These are phyloP conservation scores for silkworm (Bombyx mori) DNA, from an alignment of 1,140 invertebrate species.

Conservation along the genomic window DNA sequence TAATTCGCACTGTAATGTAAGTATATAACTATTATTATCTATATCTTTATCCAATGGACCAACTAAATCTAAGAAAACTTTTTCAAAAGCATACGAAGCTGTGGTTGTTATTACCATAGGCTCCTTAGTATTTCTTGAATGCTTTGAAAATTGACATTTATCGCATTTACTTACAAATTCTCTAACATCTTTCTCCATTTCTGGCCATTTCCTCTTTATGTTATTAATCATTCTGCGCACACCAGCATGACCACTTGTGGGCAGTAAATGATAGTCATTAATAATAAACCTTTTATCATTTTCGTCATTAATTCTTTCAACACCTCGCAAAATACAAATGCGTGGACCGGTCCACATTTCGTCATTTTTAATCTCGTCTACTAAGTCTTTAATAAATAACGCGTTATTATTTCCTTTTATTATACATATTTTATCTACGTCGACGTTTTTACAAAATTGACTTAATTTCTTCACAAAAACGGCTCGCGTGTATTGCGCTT, in stretches of 20 bases:
- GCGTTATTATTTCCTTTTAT: slow-evolving; percentile 7
- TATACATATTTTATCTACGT: slow-evolving; percentile 3
- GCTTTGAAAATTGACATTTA: slow-evolving; percentile 6
- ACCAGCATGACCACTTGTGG: slow-evolving; percentile 17
- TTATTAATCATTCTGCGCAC: slow-evolving; percentile 2
- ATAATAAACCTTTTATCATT: slow-evolving; percentile 14
- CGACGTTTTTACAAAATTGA: slow-evolving; percentile 9
- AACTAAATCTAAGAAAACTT: slow-evolving; percentile 20
- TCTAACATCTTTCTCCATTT: slow-evolving; percentile 1
- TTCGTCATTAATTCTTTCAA: slow-evolving; percentile 1
- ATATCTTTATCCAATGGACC: slow-evolving; percentile 5
- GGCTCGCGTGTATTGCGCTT: slow-evolving; percentile 17
- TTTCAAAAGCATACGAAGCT: slow-evolving; percentile 10
- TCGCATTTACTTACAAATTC: slow-evolving; percentile 7
- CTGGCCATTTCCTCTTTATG: slow-evolving; percentile 1
- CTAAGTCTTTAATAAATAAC: slow-evolving; percentile 1
- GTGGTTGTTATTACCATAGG: slow-evolving; percentile 3
- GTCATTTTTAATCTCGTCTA: neutral
- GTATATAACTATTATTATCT: slow-evolving; percentile 2
- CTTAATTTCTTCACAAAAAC: slow-evolving; percentile 20
- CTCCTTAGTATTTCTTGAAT: neutral
- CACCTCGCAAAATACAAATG: slow-evolving; percentile 9
- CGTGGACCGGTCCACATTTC: slow-evolving; percentile 7
- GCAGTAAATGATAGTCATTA: slow-evolving; percentile 19
- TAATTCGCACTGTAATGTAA: neutral